Evolutionary conservation across 2,113 vertebrate species (phyloP).

Genomic region (Phaethornis superciliosus): DNA sequence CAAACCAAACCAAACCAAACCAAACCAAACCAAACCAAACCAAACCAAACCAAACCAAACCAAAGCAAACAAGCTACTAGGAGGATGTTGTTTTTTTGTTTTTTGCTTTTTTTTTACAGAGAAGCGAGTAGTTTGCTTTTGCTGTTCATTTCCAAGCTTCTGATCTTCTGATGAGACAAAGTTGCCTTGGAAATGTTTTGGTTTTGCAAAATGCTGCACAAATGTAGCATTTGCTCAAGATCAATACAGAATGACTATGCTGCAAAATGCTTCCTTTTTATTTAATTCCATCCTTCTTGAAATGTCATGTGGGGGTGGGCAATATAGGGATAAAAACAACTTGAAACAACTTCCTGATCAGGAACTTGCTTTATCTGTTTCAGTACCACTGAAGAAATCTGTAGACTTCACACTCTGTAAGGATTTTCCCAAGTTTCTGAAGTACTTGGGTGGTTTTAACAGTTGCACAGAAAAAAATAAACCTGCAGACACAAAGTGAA

Average conservation of each 20-base stretch:
- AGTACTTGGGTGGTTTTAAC: neutral
- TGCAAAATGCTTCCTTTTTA: neutral
- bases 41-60: no score
- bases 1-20: no score
- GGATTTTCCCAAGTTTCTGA: neutral
- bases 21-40: no score
- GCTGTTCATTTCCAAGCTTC: neutral
- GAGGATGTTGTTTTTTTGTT: neutral
- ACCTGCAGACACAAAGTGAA: neutral
- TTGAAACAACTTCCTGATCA: neutral
- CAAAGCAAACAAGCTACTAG: neutral
- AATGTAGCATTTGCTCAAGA: neutral
- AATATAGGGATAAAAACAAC: neutral
- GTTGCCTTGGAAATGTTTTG: neutral
- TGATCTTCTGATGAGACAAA: neutral
- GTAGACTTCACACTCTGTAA: neutral
- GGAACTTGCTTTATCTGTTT: neutral
- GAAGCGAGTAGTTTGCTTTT: neutral
- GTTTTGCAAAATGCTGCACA: neutral
- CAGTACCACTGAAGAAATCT: neutral
- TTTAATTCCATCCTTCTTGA: neutral
- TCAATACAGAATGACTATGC: neutral
- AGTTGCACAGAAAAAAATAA: neutral
- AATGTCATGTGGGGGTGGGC: neutral
- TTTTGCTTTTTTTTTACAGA: neutral